Evolutionary conservation across 2,113 vertebrate species (phyloP).

Genomic region (Dascyllus trimaculatus): DNA sequence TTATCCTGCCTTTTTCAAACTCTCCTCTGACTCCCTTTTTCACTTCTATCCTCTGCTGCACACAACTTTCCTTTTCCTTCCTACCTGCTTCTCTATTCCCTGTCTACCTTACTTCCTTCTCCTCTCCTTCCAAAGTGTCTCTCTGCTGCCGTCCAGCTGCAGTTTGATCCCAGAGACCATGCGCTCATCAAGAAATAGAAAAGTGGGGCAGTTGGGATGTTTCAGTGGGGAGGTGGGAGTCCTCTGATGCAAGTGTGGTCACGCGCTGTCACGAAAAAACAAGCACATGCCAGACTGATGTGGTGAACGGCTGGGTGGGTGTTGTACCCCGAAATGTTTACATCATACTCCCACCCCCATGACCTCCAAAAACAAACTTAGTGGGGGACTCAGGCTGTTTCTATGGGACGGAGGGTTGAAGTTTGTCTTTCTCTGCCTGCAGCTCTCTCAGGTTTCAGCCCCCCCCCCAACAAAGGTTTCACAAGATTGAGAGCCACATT

Average conservation of each 20-base stretch:
- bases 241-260: conserved; percentile 37
- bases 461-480: conserved; percentile 10
- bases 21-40: neutral
- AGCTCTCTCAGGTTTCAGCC: conserved; percentile 43
- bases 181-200: conserved; percentile 56
- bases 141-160: conserved; percentile 19
- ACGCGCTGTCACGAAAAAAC: conserved; percentile 46
- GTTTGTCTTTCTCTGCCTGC: neutral
- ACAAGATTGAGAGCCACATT: conserved; percentile 34
- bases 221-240: neutral
- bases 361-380: conserved; percentile 54
- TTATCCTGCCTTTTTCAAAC: neutral
- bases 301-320: neutral
- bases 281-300: conserved; percentile 63
- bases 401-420: conserved; percentile 40
- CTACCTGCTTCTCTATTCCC: neutral
- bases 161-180: conserved; percentile 45
- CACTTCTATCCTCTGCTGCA: neutral
- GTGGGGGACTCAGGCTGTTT: conserved; percentile 22
- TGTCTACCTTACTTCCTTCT: too few species aligned
- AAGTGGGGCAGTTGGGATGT: conserved; percentile 16
- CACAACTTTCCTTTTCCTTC: neutral
- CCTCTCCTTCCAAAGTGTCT: neutral
- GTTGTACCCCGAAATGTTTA: conserved; percentile 38
- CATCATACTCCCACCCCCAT: neutral